These are phyloP conservation scores for Tuberolachnus salignus DNA, from an alignment of 2,888 invertebrate species.

Conservation along the genomic window DNA sequence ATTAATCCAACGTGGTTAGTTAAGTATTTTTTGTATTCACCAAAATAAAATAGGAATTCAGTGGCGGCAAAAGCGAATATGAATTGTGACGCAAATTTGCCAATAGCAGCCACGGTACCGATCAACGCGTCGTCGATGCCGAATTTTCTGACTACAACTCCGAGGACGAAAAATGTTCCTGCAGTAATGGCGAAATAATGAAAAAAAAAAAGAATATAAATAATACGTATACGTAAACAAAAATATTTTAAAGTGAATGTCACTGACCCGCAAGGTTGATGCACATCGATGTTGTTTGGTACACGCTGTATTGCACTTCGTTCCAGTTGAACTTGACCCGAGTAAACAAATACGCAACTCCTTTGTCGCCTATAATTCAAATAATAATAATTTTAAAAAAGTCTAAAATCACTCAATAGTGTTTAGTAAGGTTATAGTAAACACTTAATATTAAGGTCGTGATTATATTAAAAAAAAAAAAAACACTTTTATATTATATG, in stretches of 20 bases:
- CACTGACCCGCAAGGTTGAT: constrained; percentile 76
- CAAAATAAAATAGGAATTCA: constrained; percentile 81
- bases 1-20: not conserved
- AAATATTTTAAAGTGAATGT: not conserved
- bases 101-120: constrained; percentile 81
- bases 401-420: too few relatives aligned
- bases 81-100: constrained; percentile 82
- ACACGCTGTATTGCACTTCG: constrained; percentile 84
- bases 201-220: not conserved
- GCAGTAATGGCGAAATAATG: constrained; percentile 59
- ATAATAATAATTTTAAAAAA: too few relatives aligned
- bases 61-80: constrained; percentile 83
- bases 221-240: not conserved
- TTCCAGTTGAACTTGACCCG: constrained; percentile 86
- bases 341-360: constrained; percentile 82
- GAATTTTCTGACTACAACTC: constrained; percentile 78
- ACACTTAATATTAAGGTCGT: too few relatives aligned
- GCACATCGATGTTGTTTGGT: constrained; percentile 82
- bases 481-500: too few relatives aligned
- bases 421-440: too few relatives aligned
- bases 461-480: too few relatives aligned
- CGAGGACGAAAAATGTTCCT: constrained; percentile 82
- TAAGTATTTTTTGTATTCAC: constrained; percentile 63
- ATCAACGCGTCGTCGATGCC: constrained; percentile 84
- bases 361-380: constrained; percentile 71